Conservation (phyloP, 2,797 vertebrate species). For the Acipenser oxyrinchus region DNA sequence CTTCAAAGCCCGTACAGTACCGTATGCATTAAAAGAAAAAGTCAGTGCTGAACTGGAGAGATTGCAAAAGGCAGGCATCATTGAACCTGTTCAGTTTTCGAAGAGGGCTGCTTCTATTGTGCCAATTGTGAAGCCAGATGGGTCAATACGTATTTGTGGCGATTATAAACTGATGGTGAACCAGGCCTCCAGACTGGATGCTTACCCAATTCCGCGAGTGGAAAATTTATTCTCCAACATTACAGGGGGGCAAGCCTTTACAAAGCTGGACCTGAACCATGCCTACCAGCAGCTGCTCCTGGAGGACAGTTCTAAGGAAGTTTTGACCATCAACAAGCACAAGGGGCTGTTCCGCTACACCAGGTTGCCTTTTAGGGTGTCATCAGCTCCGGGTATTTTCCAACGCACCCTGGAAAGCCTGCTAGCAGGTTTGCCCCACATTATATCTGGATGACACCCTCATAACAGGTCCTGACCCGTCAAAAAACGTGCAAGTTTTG, state of each 20-base stretch:
- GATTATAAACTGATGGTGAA: constrained; percentile 1
- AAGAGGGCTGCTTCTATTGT: background rate
- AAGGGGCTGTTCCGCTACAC: too few species aligned
- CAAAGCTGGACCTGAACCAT: too few species aligned
- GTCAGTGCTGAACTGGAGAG: background rate
- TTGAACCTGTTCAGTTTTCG: background rate
- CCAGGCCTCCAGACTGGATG: background rate
- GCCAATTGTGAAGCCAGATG: background rate
- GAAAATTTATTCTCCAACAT: background rate
- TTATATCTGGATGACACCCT: background rate
- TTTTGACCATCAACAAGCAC: too few species aligned
- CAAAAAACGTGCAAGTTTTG: background rate
- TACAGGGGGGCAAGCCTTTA: background rate
- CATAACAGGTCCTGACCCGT: background rate
- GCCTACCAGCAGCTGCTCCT: too few species aligned
- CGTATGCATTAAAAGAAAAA: background rate
- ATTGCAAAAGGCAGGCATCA: background rate
- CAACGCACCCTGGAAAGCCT: background rate
- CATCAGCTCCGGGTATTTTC: background rate
- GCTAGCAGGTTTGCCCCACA: too few species aligned
- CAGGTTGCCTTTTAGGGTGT: too few species aligned
- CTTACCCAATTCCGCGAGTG: background rate
- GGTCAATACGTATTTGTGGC: background rate
- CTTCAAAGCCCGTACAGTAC: constrained; percentile 1
- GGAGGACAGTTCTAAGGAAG: too few species aligned